A percentile compares a stretch with the other conserved stretches of the same genome.
Conservation (phyloP, 2,888 invertebrate genomes). For the Yponomeuta cagnagella region DNA sequence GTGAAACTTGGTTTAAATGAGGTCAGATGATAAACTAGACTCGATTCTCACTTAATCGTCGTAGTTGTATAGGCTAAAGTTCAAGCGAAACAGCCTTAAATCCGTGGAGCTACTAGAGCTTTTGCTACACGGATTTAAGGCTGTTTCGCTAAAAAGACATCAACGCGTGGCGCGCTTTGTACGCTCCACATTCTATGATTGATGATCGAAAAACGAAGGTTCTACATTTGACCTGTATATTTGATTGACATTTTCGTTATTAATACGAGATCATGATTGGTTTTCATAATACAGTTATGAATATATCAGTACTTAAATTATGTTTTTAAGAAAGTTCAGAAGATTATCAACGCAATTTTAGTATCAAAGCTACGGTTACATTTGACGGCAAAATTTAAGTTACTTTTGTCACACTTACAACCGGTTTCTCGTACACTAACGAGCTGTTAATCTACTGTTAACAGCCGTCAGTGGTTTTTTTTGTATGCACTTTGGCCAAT, state of each 20-base stretch:
- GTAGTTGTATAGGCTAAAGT: not conserved
- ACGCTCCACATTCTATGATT: not conserved
- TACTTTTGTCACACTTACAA: too few relatives aligned
- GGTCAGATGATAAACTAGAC: not conserved
- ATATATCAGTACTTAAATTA: too few relatives aligned
- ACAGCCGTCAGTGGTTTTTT: too few relatives aligned
- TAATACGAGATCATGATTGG: not conserved
- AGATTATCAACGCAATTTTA: too few relatives aligned
- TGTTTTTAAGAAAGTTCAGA: too few relatives aligned
- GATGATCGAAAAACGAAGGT: not conserved
- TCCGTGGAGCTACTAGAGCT: not conserved
- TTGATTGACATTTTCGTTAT: not conserved
- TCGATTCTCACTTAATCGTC: not conserved
- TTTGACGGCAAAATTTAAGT: too few relatives aligned
- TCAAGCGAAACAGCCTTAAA: not conserved
- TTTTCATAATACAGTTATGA: not conserved
- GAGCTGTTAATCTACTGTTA: too few relatives aligned
- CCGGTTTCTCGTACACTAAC: too few relatives aligned
- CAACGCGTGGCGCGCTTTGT: conserved; percentile 33
- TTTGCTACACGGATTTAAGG: too few relatives aligned
- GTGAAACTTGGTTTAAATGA: not conserved
- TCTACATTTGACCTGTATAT: not conserved
- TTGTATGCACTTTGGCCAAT: too few relatives aligned
- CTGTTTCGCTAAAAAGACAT: conserved; percentile 34
- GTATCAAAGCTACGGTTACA: too few relatives aligned